Base-by-base conservation (phyloP, 2,113 vertebrate species). In the Benitochromis conjunctus region DNA sequence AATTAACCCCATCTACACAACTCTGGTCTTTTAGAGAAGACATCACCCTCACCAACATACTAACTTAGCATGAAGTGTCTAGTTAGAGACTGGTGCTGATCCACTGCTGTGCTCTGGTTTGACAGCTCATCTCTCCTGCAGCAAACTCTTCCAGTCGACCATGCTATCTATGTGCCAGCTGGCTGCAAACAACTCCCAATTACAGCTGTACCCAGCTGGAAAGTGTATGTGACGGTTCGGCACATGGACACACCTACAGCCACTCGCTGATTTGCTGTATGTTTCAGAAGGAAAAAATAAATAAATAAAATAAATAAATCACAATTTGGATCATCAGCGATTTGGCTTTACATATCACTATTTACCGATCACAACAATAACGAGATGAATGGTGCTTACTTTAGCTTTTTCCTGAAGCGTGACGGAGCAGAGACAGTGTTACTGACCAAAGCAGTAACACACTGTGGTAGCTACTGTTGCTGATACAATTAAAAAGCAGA, bases 121-220 rank as follows among this genome's bases (percentile, higher is more conserved):
- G 89, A 94, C 84, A 91, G 87, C 91, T 92, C 91, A 64, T 90
- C 81, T 77, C 88, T 93, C 85, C 89, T 81, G 71, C 81, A 91
- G 88, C 82, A 88, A 85, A 82, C 78, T 84, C 80, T 57, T 54
- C 46, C 18, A 87, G 69, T 60, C 19, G 19, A 62, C 78, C 84
- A 34, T 7, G 31, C 82, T 86, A 11, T 85, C 41, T 48, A 66
- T 48, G 79, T 31, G 80, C 91, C 92, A 93, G 82, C 90, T 86
- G 87, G 92, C 86, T 69, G 86, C 38, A 81, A 82, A 86, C 83
- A 80, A 71, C 86, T 84, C 82, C 91, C 88, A 90, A 89, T 92
- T 91, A 92, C 92, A 90, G 93, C 88, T 89, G 83, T 57, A 80
- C 69, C 57, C 57, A 62, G 82, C 88, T 78, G 71, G 62, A 79